Conservation (phyloP, 2,113 vertebrate genomes). For the Scomber scombrus region DNA sequence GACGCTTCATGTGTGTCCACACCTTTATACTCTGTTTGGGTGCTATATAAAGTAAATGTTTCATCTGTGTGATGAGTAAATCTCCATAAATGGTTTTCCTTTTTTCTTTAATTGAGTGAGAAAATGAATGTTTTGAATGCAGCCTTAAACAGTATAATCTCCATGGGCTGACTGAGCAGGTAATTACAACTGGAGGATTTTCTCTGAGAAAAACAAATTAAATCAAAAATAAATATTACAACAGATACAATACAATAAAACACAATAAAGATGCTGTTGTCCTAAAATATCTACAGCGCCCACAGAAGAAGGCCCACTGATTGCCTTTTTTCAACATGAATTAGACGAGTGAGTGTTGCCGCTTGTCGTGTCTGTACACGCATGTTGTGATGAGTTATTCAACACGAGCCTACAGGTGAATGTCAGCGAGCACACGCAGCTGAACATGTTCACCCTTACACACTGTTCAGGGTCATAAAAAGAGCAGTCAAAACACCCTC, state of each 20-base stretch:
- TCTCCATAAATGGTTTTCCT: no score
- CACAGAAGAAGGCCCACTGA: not conserved
- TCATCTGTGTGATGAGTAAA: no score
- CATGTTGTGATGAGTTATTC: not conserved
- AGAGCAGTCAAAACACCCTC: no score
- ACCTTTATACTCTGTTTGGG: no score
- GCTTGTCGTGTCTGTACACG: conserved; percentile 28
- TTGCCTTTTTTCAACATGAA: not conserved
- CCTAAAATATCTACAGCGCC: not conserved
- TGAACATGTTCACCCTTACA: not conserved
- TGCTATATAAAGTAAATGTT: no score
- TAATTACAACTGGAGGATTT: not conserved
- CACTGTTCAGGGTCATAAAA: no score
- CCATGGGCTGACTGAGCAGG: not conserved
- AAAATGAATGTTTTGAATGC: no score
- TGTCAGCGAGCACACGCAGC: not conserved
- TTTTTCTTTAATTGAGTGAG: no score
- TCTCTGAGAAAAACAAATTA: not conserved
- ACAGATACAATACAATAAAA: no score
- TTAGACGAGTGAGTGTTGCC: not conserved
- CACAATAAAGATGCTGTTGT: not conserved
- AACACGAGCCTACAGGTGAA: not conserved
- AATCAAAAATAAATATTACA: not conserved
- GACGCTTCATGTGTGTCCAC: no score
- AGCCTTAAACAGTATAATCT: conserved; percentile 10